Conservation (phyloP, 2,888 invertebrate genomes). For the Empis livida region DNA sequence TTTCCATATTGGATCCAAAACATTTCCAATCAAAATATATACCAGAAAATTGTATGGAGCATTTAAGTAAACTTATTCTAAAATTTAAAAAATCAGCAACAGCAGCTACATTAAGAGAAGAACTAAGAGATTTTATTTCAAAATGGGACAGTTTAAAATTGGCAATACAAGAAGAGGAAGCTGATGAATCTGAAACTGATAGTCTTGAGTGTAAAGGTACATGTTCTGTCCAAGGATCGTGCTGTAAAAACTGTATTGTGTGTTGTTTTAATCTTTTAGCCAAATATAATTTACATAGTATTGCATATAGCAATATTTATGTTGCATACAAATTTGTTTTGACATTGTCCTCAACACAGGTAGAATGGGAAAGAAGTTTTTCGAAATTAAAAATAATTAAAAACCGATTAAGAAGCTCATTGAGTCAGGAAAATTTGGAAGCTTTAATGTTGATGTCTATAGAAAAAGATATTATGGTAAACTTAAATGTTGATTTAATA, state of each 20-base stretch:
- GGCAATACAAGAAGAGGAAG: background rate
- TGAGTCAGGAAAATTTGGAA: slow-evolving; percentile 1
- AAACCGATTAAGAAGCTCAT: background rate
- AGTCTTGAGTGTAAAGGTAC: background rate
- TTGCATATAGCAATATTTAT: slow-evolving; percentile 1
- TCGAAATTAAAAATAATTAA: background rate
- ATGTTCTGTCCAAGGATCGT: background rate
- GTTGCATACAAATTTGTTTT: slow-evolving; percentile 1
- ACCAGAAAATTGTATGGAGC: background rate
- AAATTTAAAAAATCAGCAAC: background rate
- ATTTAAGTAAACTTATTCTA: background rate
- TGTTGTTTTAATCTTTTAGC: background rate
- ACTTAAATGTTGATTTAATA: background rate
- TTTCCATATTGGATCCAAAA: background rate
- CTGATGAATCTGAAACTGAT: background rate
- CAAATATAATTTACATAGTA: background rate
- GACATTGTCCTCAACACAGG: slow-evolving; percentile 1
- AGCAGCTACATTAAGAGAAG: background rate
- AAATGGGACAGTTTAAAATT: background rate
- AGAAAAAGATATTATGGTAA: background rate
- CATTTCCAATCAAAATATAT: background rate
- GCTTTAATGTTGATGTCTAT: background rate
- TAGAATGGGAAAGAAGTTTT: background rate
- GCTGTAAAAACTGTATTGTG: background rate
- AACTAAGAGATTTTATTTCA: background rate